These are phyloP conservation scores for Callyntrura guangdongensis DNA, from an alignment of 2,888 invertebrate genomes.

Conservation along the genomic window DNA sequence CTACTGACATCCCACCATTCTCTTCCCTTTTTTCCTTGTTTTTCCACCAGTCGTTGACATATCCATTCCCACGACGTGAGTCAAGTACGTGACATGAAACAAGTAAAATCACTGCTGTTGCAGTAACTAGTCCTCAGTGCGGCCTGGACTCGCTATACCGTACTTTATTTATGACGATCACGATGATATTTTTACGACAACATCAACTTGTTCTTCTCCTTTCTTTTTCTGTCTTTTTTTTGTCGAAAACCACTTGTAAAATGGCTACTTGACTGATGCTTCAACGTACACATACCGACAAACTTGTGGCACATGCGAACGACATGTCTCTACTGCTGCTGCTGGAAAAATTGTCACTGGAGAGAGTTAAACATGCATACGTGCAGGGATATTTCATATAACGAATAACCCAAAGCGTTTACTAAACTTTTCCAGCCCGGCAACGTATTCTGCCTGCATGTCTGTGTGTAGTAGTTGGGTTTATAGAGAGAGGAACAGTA, in stretches of 20 bases:
- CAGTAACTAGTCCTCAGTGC: not conserved
- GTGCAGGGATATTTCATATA: not conserved
- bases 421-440: not conserved
- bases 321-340: not conserved
- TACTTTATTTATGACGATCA: slow-evolving; percentile 2
- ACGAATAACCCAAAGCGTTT: slow-evolving; percentile 8
- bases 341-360: slow-evolving; percentile 16
- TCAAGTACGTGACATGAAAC: slow-evolving; percentile 61
- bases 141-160: not conserved
- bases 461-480: not conserved
- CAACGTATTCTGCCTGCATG: not conserved
- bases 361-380: slow-evolving; percentile 4
- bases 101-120: slow-evolving; percentile 46
- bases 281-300: not conserved
- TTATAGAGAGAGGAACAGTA: not conserved
- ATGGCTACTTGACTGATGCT: not conserved
- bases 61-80: slow-evolving; percentile 53
- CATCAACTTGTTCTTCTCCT: slow-evolving; percentile 33
- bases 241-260: slow-evolving; percentile 24
- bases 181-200: slow-evolving; percentile 52
- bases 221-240: not conserved
- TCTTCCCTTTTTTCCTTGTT: not conserved
- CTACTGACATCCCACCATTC: slow-evolving; percentile 48
- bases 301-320: not conserved
- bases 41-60: slow-evolving; percentile 32